Evolutionary conservation across 1,140 invertebrate species (phyloP), one percentile per base, ranked within the genome.

Genomic region (Cardiocondyla obscurior): DNA sequence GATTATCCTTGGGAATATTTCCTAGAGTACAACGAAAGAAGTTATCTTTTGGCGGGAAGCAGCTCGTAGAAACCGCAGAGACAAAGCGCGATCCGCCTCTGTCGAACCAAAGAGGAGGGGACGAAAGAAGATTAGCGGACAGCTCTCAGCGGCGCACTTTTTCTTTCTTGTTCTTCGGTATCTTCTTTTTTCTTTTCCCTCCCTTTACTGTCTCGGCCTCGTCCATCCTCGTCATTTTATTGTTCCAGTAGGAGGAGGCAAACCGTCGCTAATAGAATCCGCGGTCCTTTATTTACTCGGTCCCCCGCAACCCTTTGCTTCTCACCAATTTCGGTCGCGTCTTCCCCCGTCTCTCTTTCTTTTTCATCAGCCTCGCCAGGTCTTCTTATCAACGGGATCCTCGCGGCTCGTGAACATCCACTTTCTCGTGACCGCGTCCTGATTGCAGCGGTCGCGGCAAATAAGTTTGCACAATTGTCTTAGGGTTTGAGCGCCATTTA

Each of bases 211-310:
- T 19, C 39, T 51, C 60, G 58, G 39, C 46, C 65, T 60, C 25
- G 62, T 72, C 64, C 81, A 25, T 51, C 76, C 53, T 69, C 81
- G 81, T 84, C 83, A 81, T 87, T 69, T 82, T 83, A 65, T 81
- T 82, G 81, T 64, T 81, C 55, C 42, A 53, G 62, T 60, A 76
- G 73, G 53, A 53, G 58, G 53, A 86, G 70, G 82, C 82, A 85
- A 65, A 85, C 30, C 57, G 84, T 81, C 82, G 87, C 91, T 92
- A 92, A 92, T 92, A 92, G 92, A 92, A 92, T 91, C 83, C 88
- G 82, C 81, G 81, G 65, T 77, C 85, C 88, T 92, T 92, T 89
- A 90, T 92, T 92, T 91, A 85, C 89, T 81, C 58, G 85, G 46
- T 88, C 67, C 83, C 88, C 77, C 82, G 72, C 88, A 70, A 64